Evolutionary conservation across 2,113 vertebrate genomes (phyloP).

Genomic region (Sander lucioperca): DNA sequence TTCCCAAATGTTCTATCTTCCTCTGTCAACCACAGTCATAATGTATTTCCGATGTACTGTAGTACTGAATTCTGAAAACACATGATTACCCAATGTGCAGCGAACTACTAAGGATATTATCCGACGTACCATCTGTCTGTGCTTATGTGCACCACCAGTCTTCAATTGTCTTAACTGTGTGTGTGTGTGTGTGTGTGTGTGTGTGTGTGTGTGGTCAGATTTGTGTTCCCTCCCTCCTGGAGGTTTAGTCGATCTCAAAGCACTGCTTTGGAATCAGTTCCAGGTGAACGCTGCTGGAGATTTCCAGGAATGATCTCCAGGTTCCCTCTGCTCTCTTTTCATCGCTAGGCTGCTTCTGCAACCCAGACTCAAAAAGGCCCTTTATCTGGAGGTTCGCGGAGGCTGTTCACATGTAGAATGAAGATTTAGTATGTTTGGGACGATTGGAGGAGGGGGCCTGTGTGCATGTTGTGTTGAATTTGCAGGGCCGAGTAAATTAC

Average conservation of each 20-base stretch:
- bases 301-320: slow-evolving; percentile 68
- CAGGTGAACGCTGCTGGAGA: slow-evolving; percentile 75
- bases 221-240: slow-evolving; percentile 39
- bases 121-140: slow-evolving; percentile 58
- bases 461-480: slow-evolving; percentile 17
- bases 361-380: slow-evolving; percentile 1
- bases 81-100: slow-evolving; percentile 43
- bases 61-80: slow-evolving; percentile 15
- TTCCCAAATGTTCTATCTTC: slow-evolving; percentile 4
- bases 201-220: slow-evolving; percentile 26
- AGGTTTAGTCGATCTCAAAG: slow-evolving; percentile 51
- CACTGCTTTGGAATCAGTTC: slow-evolving; percentile 75
- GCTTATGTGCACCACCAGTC: slow-evolving; percentile 48
- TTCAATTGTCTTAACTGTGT: slow-evolving; percentile 46
- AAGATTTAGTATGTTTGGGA: slow-evolving; percentile 35
- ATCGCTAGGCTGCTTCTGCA: slow-evolving; percentile 22
- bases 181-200: too few species aligned
- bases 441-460: background rate
- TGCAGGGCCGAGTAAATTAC: slow-evolving; percentile 29
- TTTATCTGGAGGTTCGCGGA: slow-evolving; percentile 13
- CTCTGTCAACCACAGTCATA: background rate
- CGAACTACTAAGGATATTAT: slow-evolving; percentile 40
- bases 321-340: slow-evolving; percentile 25
- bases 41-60: slow-evolving; percentile 14
- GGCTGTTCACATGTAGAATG: slow-evolving; percentile 43